Evolutionary conservation across 2,888 invertebrate genomes (phyloP), one percentile per base, ranked within the genome.

Genomic region (Cremastinae sp.): DNA sequence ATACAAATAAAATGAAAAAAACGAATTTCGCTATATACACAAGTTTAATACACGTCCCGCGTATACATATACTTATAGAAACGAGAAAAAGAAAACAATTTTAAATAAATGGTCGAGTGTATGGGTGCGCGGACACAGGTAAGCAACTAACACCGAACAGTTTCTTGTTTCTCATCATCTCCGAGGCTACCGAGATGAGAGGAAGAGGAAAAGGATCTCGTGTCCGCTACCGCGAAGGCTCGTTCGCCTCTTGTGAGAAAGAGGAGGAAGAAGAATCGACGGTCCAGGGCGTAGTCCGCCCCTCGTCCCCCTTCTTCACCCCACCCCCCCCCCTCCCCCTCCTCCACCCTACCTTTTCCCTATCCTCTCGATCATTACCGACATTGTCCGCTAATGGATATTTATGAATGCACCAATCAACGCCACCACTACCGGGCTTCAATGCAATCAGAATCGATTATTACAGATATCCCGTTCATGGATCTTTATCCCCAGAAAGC

Each of bases 361-460:
- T 22, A 18, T 16, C 41, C 43, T 59, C 61, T 55, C 82, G 85
- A 88, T 89, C 89, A 89, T 89, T 89, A 89, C 87, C 84, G 84
- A 88, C 88, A 89, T 89, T 89, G 89, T 89, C 83, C 86, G 84
- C 87, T 89, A 89, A 88, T 89, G 89, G 89, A 89, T 89, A 89
- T 89, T 89, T 89, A 89, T 89, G 89, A 89, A 89, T 89, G 87
- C 87, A 84, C 88, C 88, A 89, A 89, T 89, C 89, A 89, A 85
- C 86, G 84, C 84, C 79, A 85, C 86, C 85, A 89, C 89, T 88
- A 88, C 88, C 81, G 89, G 89, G 87, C 89, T 88, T 89, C 88
- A 88, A 89, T 89, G 89, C 87, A 88, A 89, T 89, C 89, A 89
- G 86, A 89, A 89, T 88, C 88, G 88, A 89, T 89, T 89, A 89